A percentile compares a stretch with the other conserved stretches of the same genome.
These are phyloP conservation scores for Halichondria panicea DNA, from an alignment of 37 sponge, comb jelly and placozoan genomes.

Conservation along the genomic window DNA sequence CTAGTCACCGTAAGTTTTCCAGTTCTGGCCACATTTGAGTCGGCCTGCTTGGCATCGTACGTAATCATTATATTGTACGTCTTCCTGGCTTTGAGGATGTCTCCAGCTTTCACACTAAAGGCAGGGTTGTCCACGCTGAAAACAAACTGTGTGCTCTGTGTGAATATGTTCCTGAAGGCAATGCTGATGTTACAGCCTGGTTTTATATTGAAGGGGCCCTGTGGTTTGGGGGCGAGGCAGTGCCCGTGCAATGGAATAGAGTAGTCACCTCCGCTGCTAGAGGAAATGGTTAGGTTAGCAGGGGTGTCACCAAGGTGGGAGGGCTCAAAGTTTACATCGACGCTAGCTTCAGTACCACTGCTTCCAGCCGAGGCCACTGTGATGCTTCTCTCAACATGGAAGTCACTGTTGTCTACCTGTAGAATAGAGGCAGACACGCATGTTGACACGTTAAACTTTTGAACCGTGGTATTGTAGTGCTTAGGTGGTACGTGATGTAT, in stretches of 20 bases:
- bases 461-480: no score
- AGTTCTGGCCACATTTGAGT: slow-evolving; percentile 54
- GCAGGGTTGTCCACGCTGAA: slow-evolving; percentile 88
- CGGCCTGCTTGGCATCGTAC: slow-evolving; percentile 79
- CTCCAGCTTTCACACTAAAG: slow-evolving; percentile 79
- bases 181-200: slow-evolving; percentile 83
- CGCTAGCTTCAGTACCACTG: slow-evolving; percentile 77
- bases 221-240: slow-evolving; percentile 93
- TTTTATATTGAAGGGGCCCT: slow-evolving; percentile 91
- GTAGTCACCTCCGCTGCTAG: slow-evolving; percentile 92
- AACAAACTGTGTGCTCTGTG: slow-evolving; percentile 68
- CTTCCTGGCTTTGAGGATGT: slow-evolving; percentile 84
- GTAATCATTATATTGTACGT: slow-evolving; percentile 80
- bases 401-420: slow-evolving; percentile 86
- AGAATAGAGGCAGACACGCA: not conserved
- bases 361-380: slow-evolving; percentile 82
- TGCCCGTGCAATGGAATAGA: slow-evolving; percentile 89
- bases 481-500: no score
- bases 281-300: slow-evolving; percentile 80
- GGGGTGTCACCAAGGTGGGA: slow-evolving; percentile 85
- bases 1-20: slow-evolving; percentile 85
- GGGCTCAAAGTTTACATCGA: slow-evolving; percentile 96
- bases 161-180: slow-evolving; percentile 94
- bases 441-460: no score
- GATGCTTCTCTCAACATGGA: slow-evolving; percentile 88